phyloP scores from a whole-genome alignment of 2,797 vertebrate genomes.

The Denticeps clupeoides region DNA sequence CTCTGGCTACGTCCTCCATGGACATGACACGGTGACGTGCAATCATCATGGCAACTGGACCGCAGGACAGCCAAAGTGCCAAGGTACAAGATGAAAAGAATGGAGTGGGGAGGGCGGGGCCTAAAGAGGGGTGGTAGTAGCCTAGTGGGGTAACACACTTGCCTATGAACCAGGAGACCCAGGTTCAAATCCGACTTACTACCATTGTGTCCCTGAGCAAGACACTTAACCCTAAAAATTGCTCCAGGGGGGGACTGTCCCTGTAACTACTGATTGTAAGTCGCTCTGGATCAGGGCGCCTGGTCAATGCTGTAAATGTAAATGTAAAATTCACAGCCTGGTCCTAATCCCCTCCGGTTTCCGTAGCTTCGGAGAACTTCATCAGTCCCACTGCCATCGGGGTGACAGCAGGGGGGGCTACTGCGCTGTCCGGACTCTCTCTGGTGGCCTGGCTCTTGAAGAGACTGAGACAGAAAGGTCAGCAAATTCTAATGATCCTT shows the following conservation, averaged over 20 bases:
- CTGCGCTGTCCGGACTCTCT: constrained; percentile 26
- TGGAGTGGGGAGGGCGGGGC: not conserved
- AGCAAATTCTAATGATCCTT: not conserved
- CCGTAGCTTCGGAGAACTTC: constrained; percentile 4
- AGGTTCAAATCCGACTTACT: too few relatives aligned
- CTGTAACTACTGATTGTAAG: too few relatives aligned
- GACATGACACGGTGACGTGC: constrained; percentile 42
- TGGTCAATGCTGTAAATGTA: too few relatives aligned
- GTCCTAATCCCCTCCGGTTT: not conserved
- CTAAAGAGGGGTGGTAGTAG: not conserved
- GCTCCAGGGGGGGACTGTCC: too few relatives aligned
- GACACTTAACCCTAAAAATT: too few relatives aligned
- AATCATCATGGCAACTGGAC: constrained; percentile 57
- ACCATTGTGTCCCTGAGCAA: too few relatives aligned
- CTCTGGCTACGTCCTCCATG: constrained; percentile 38
- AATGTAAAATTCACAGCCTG: not conserved
- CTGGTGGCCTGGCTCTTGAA: constrained; percentile 44
- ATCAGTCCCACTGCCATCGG: constrained; percentile 6
- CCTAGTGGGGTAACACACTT: not conserved
- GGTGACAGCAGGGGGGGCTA: constrained; percentile 29
- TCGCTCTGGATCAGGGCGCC: too few relatives aligned
- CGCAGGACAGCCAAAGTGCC: constrained; percentile 45
- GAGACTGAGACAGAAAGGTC: constrained; percentile 36
- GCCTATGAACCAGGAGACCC: too few relatives aligned
- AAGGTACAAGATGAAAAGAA: constrained; percentile 37